Conservation (phyloP, 2,113 vertebrate species). For the Cyanoramphus novaezelandiae region DNA sequence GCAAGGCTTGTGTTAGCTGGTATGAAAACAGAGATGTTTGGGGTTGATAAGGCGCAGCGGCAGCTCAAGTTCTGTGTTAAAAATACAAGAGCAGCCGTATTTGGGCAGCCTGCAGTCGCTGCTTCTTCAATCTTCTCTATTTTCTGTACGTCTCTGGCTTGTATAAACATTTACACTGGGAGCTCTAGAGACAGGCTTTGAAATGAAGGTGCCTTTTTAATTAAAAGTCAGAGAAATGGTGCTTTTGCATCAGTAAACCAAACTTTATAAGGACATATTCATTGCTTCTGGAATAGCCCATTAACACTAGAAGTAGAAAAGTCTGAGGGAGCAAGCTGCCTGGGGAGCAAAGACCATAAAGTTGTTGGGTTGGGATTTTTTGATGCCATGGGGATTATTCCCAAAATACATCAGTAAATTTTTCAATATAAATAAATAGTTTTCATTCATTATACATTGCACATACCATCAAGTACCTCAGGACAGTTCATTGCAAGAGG, state of each 20-base stretch:
- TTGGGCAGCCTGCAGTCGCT: constrained; percentile 9
- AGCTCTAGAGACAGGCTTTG: constrained; percentile 20
- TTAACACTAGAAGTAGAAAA: neutral
- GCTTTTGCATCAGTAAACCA: neutral
- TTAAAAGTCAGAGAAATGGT: constrained; percentile 13
- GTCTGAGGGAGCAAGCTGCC: neutral
- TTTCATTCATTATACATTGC: neutral
- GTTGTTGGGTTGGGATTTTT: neutral
- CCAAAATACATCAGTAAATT: neutral
- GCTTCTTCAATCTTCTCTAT: neutral
- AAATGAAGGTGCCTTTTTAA: constrained; percentile 39
- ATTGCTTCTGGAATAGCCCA: neutral
- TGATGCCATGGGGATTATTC: neutral
- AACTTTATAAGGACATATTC: neutral
- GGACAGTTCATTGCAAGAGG: neutral
- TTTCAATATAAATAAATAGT: neutral
- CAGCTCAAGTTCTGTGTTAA: neutral
- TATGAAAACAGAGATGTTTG: constrained; percentile 38
- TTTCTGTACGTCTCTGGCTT: constrained; percentile 7
- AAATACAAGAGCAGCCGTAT: constrained; percentile 6
- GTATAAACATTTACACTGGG: constrained; percentile 52
- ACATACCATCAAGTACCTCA: neutral
- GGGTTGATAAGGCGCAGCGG: neutral
- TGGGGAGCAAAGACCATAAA: neutral
- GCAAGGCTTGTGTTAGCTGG: neutral